Base-by-base conservation (phyloP, 2,797 vertebrate species). In the Semotilus atromaculatus region DNA sequence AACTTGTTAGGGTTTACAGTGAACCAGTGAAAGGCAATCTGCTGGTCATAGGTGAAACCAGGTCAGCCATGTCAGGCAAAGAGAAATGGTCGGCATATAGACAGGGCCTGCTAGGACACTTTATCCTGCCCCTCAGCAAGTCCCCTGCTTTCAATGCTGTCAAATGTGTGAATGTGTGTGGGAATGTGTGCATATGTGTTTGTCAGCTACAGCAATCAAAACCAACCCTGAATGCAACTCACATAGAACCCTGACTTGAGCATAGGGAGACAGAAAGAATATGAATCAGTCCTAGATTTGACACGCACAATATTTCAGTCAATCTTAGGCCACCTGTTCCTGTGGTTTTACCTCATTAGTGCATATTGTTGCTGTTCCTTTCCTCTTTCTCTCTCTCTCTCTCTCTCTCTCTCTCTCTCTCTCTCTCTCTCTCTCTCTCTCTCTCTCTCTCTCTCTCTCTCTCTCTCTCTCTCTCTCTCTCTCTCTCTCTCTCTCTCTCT, bases 161-260 rank as follows among this genome's bases (percentile, higher is more conserved):
- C 80, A 81, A 58, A 71, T 40, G 67, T 81, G 67, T 43, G 67
- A 80, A 80, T 34, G 62, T 68, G 26, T 67, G 62, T 67, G 62
- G 19, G 62, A 80, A 70, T 81, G 79, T 81, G 51, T 43, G 51
- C 80, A 81, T 66, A 34, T 34, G 71, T 82, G 43, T 66, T 48
- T 75, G 71, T 45, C 81, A 74, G 81, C 80, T 45, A 60, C 67
- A 60, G 18, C 53, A 74, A 48, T 74, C 68, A 82, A 82, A 82
- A 81, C 62, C 16, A 73, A 29, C 81, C 53, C 38, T 36, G 71
- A 66, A 83, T 83, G 58, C 71, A 75, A n/a, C 58, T 53, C 58
- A 51, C 60, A 83, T 38, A 53, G 23, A 73, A 66, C 4, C 29
- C 43, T 36, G 58, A 77, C 19, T 67, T 64, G 5, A 67, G 34